Percentiles rank a stretch among this genome's conserved stretches.
Conservation (phyloP, 2,113 vertebrate genomes). For the Platichthys stellatus region DNA sequence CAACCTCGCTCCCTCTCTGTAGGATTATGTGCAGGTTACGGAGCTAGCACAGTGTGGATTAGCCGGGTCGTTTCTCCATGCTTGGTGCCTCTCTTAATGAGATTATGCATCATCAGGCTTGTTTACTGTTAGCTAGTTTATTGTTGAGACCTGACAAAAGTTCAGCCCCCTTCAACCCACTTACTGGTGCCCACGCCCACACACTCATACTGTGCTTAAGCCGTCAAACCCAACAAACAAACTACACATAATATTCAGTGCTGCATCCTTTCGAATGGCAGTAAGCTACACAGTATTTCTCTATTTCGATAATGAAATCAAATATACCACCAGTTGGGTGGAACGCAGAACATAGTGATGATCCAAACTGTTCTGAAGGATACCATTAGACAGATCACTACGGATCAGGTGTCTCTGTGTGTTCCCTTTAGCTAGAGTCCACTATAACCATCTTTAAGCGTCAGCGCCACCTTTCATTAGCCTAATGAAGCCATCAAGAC, state of each 20-base stretch:
- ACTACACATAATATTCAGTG: conserved; percentile 20
- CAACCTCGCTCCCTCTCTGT: conserved; percentile 75
- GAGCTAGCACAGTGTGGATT: conserved; percentile 84
- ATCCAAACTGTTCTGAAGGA: conserved; percentile 8
- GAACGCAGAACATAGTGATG: neutral
- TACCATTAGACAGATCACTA: conserved; percentile 11
- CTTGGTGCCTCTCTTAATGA: conserved; percentile 89
- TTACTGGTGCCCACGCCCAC: conserved; percentile 71
- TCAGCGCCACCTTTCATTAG: conserved; percentile 69
- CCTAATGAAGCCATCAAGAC: conserved; percentile 76
- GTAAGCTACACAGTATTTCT: neutral
- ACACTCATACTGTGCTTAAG: conserved; percentile 67
- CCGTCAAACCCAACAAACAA: conserved; percentile 64
- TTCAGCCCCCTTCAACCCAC: conserved; percentile 77
- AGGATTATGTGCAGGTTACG: conserved; percentile 91
- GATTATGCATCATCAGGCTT: conserved; percentile 95
- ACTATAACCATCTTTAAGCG: conserved; percentile 59
- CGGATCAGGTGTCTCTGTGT: conserved; percentile 39
- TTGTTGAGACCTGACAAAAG: conserved; percentile 81
- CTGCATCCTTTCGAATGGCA: conserved; percentile 12
- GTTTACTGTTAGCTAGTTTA: conserved; percentile 87
- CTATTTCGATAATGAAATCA: conserved; percentile 1
- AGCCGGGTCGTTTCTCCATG: conserved; percentile 86
- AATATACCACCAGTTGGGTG: neutral
- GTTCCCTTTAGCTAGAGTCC: conserved; percentile 46